Conservation (phyloP, 2,797 vertebrate species). For the Anabacerthia variegaticeps region DNA sequence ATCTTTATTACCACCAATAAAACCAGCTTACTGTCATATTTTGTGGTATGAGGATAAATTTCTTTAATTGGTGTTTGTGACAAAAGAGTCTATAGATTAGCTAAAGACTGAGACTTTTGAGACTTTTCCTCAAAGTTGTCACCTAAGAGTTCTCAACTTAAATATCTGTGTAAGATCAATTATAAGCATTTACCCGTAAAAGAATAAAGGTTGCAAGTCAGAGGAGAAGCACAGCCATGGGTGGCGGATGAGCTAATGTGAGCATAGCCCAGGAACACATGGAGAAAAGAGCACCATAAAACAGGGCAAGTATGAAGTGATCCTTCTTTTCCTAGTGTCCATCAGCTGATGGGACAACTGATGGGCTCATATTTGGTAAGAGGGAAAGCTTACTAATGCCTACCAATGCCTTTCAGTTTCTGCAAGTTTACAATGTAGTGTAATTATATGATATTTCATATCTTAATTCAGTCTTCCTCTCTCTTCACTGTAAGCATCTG, state of each 20-base stretch:
- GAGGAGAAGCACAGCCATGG: background rate
- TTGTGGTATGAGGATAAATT: background rate
- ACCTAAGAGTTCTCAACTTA: background rate
- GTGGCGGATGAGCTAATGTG: accelerated
- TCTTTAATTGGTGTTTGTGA: background rate
- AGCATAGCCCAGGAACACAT: background rate
- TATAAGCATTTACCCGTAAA: background rate
- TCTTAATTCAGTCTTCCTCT: background rate
- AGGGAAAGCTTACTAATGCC: background rate
- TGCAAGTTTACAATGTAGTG: background rate
- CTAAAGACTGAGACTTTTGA: background rate
- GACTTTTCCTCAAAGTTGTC: background rate
- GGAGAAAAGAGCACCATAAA: background rate
- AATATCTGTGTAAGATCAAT: background rate
- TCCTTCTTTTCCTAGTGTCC: background rate
- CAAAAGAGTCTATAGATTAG: background rate
- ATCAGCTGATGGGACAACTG: background rate
- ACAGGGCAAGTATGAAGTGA: background rate
- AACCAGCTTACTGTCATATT: background rate
- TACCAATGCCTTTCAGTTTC: background rate
- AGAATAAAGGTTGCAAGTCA: background rate
- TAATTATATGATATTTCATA: background rate
- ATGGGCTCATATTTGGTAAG: accelerated
- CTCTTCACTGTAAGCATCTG: background rate
- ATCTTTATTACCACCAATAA: background rate